phyloP scores from a whole-genome alignment of 2,113 vertebrate species.

The Gallinago jamesoni region DNA sequence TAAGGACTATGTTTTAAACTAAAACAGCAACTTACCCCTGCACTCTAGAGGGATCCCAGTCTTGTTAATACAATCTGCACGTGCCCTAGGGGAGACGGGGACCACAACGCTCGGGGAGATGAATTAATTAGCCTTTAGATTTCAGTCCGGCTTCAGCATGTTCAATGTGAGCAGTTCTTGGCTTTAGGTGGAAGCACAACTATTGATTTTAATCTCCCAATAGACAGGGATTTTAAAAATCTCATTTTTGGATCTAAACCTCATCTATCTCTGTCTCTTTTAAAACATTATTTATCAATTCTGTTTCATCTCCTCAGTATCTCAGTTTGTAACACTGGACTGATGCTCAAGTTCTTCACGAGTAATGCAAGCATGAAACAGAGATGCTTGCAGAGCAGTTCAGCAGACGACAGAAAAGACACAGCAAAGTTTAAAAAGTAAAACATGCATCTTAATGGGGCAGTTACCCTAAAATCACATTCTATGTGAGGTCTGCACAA shows the following conservation, averaged over 20 bases:
- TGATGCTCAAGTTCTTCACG: not conserved
- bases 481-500: not conserved
- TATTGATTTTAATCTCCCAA: not conserved
- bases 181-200: not conserved
- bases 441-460: not conserved
- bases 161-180: not conserved
- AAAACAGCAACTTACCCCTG: not conserved
- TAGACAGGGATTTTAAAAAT: not conserved
- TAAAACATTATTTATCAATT: not conserved
- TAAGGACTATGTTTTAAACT: not conserved
- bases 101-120: not conserved
- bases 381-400: not conserved
- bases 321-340: not conserved
- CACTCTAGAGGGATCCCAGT: not conserved
- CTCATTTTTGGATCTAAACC: not conserved
- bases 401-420: not conserved
- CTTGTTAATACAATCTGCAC: not conserved
- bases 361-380: not conserved
- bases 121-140: not conserved
- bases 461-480: not conserved
- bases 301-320: not conserved
- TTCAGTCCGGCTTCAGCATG: not conserved
- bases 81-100: too few relatives aligned
- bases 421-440: not conserved
- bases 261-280: not conserved